Conservation (phyloP, 1,140 invertebrate species). For the Nasonia longicornis region DNA sequence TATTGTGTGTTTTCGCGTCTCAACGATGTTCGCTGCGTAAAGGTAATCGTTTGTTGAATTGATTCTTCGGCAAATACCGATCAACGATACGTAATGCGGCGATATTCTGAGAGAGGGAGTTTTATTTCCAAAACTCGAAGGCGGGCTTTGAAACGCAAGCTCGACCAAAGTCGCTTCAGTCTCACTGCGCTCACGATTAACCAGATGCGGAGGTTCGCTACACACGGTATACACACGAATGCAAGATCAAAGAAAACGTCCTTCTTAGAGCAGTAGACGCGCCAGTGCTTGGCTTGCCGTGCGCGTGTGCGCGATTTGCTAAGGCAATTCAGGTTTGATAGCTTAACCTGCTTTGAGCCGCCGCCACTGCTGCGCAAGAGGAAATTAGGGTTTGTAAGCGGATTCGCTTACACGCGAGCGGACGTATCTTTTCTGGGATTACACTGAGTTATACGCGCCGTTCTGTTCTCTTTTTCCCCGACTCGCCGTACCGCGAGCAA, state of each 20-base stretch:
- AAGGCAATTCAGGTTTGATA: constrained; percentile 36
- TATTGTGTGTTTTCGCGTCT: no score
- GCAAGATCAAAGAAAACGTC: constrained; percentile 24
- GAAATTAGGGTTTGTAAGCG: constrained; percentile 26
- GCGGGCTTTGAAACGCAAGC: no score
- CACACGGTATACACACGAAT: not conserved
- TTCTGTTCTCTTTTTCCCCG: not conserved
- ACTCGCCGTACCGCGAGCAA: no score
- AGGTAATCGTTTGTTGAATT: no score
- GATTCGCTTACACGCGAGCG: not conserved
- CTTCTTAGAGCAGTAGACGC: not conserved
- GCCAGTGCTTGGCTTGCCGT: not conserved
- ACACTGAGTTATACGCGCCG: not conserved
- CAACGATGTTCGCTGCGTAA: no score
- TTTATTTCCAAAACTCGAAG: no score
- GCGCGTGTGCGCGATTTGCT: constrained; percentile 2
- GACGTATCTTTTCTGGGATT: constrained; percentile 5
- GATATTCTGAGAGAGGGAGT: no score
- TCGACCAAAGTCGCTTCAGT: no score
- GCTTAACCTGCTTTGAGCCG: constrained; percentile 24
- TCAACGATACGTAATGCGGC: no score
- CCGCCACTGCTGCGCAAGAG: not conserved
- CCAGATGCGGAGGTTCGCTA: not conserved
- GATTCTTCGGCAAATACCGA: no score
- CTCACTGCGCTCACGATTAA: no score